phyloP scores from a whole-genome alignment of 2,113 vertebrate species.

The Tylochromis polylepis region DNA sequence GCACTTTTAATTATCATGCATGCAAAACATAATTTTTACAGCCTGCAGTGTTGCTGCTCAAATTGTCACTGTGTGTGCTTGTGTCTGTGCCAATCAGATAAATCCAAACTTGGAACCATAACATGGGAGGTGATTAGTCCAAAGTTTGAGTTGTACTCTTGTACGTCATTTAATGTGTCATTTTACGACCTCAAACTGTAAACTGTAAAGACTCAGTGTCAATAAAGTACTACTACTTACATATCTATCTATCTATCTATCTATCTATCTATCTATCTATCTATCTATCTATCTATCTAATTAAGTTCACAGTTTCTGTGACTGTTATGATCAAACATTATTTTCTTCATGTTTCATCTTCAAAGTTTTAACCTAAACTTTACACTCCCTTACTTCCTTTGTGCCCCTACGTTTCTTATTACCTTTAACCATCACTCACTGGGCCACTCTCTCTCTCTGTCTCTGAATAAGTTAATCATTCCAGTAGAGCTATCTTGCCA shows the following conservation, averaged over 20 bases:
- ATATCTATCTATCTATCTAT: background rate
- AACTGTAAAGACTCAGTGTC: background rate
- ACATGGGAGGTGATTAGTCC: constrained; percentile 12
- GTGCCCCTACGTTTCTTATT: background rate
- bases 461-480: constrained; percentile 88
- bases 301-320: background rate
- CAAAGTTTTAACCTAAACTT: background rate
- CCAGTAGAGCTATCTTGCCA: constrained; percentile 81
- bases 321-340: background rate
- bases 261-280: background rate
- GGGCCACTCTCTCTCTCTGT: background rate
- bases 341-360: background rate
- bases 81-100: background rate
- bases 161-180: background rate
- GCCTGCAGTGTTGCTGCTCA: background rate
- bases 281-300: background rate
- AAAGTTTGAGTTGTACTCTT: constrained; percentile 32
- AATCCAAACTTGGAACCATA: background rate
- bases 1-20: background rate
- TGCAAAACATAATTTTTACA: background rate
- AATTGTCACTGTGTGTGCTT: background rate
- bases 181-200: constrained; percentile 15
- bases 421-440: background rate
- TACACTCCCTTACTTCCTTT: background rate
- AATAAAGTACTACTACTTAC: background rate